Conservation (phyloP, 1,140 invertebrate species). For the Myzus persicae region DNA sequence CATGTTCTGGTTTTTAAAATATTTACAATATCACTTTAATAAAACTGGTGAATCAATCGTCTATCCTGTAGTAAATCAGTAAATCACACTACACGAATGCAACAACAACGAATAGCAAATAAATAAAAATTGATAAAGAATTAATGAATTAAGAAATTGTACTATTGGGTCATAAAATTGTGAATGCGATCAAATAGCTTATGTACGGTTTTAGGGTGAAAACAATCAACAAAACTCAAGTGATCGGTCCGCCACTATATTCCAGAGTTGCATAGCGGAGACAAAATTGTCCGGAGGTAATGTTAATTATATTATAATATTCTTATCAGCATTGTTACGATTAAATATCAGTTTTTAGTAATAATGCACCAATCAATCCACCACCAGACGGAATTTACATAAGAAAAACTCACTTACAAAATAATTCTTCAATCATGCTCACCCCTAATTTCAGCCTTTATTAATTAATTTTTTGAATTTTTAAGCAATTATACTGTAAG, state of each 20-base stretch:
- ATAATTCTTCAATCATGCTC: background rate
- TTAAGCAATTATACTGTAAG: background rate
- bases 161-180: background rate
- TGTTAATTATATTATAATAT: background rate
- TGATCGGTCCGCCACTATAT: slow-evolving; percentile 10
- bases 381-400: too few relatives aligned
- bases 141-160: too few relatives aligned
- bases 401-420: background rate
- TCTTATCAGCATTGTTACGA: background rate
- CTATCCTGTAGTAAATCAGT: too few relatives aligned
- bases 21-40: too few relatives aligned
- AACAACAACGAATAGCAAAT: background rate
- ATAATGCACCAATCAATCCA: background rate
- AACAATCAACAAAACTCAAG: background rate
- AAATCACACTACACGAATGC: too few relatives aligned
- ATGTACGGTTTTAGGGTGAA: slow-evolving; percentile 2
- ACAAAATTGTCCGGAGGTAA: slow-evolving; percentile 36
- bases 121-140: too few relatives aligned
- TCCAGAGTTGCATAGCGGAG: slow-evolving; percentile 38
- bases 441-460: background rate
- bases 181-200: background rate
- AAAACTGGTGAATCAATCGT: background rate
- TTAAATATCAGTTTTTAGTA: background rate
- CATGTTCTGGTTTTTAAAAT: too few relatives aligned
- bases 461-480: background rate